A percentile compares a stretch with the other conserved stretches of the same genome.
phyloP scores from a whole-genome alignment of 2,888 invertebrate genomes.

The Tinea semifulvella region DNA sequence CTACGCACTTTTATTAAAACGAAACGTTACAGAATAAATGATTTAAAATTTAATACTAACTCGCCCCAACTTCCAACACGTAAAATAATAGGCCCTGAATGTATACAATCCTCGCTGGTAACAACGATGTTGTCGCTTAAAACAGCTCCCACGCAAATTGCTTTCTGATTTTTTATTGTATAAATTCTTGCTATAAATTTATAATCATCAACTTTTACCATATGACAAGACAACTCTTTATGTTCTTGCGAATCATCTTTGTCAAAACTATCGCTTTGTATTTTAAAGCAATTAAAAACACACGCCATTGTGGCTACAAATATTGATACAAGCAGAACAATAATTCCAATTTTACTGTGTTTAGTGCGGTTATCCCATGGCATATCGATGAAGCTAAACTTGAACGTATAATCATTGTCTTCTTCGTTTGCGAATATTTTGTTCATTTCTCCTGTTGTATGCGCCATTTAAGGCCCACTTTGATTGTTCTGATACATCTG shows the following conservation, averaged over 20 bases:
- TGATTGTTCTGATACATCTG: not conserved
- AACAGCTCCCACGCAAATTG: constrained; percentile 48
- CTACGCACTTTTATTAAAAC: too few relatives aligned
- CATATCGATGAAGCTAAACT: constrained; percentile 39
- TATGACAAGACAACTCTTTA: constrained; percentile 32
- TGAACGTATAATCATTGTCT: constrained; percentile 30
- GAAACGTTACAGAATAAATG: not conserved
- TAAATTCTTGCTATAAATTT: constrained; percentile 43
- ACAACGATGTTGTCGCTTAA: constrained; percentile 36
- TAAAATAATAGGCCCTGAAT: constrained; percentile 39
- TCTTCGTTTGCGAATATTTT: constrained; percentile 30
- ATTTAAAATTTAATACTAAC: constrained; percentile 27
- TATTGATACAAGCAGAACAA: constrained; percentile 36
- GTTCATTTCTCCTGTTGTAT: constrained; percentile 27
- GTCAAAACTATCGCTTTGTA: constrained; percentile 34
- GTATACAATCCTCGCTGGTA: constrained; percentile 39
- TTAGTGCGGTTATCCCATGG: constrained; percentile 50
- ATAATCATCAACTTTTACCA: constrained; percentile 37
- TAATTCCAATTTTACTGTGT: constrained; percentile 40
- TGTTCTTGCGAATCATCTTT: constrained; percentile 16
- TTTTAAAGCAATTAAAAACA: constrained; percentile 35
- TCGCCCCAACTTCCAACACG: constrained; percentile 33
- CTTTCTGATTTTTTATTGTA: constrained; percentile 33
- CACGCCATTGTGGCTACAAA: constrained; percentile 33
- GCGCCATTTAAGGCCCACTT: constrained; percentile 4